Evolutionary conservation across 2,888 invertebrate genomes (phyloP).

Genomic region (Acleris holmiana): DNA sequence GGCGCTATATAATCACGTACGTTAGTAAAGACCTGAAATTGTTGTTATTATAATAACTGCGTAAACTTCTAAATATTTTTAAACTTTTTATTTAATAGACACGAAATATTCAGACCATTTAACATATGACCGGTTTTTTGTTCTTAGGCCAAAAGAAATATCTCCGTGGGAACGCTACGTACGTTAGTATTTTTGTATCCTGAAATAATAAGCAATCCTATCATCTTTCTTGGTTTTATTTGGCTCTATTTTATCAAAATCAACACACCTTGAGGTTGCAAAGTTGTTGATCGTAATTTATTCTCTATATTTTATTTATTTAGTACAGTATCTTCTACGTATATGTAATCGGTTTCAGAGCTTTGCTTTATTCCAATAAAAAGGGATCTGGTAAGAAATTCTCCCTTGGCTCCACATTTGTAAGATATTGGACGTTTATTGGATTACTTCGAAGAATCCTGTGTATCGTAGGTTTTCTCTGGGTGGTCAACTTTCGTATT

Average conservation of each 20-base stretch:
- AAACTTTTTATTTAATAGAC: too few species aligned
- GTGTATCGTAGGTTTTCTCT: constrained; percentile 39
- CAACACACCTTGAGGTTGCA: constrained; percentile 2
- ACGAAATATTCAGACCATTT: too few species aligned
- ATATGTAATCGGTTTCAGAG: constrained; percentile 27
- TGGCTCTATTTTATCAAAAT: background rate
- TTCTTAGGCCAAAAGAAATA: background rate
- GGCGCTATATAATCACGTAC: too few species aligned
- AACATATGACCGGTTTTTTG: background rate
- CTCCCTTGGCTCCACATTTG: constrained; percentile 40
- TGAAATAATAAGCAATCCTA: constrained; percentile 11
- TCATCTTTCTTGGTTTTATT: constrained; percentile 5
- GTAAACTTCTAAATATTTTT: too few species aligned
- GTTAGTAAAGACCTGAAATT: too few species aligned
- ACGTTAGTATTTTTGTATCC: too few species aligned
- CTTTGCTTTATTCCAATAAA: constrained; percentile 40
- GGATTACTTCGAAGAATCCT: constrained; percentile 51
- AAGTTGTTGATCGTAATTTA: constrained; percentile 19
- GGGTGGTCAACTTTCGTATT: constrained; percentile 9
- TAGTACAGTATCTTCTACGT: constrained; percentile 1
- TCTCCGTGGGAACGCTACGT: too few species aligned
- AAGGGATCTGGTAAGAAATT: constrained; percentile 43
- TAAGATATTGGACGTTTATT: constrained; percentile 54
- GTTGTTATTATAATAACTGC: too few species aligned
- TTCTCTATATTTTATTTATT: constrained; percentile 5